A percentile compares a stretch with the other conserved stretches of the same genome.
Evolutionary conservation across 2,797 vertebrate genomes (phyloP).

Genomic region (Peromyscus eremicus): DNA sequence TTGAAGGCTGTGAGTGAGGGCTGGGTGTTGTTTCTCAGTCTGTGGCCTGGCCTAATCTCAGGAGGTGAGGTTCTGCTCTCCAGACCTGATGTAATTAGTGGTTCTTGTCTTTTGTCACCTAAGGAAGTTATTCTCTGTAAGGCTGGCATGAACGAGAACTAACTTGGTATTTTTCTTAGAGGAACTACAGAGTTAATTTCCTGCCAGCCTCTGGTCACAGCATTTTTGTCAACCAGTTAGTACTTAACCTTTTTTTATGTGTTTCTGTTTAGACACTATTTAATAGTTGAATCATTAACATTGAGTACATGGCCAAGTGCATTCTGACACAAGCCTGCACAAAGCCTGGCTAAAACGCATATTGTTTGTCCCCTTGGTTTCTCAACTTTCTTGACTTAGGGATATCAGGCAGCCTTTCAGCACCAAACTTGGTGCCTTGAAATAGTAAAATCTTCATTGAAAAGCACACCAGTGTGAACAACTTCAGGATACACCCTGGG

Average conservation of each 20-base stretch:
- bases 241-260: background rate
- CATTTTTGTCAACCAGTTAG: background rate
- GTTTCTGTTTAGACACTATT: slow-evolving; percentile 34
- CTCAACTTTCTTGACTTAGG: background rate
- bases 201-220: background rate
- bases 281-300: background rate
- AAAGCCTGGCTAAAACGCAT: background rate
- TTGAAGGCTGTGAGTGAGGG: background rate
- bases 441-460: background rate
- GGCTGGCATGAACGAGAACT: background rate
- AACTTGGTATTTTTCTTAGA: background rate
- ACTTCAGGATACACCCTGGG: background rate
- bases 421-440: background rate
- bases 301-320: background rate
- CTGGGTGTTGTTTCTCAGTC: background rate
- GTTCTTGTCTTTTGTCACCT: background rate
- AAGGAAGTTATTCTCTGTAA: background rate
- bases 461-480: background rate
- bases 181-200: background rate
- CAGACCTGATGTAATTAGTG: too few species aligned
- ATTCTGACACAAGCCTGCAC: background rate
- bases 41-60: background rate
- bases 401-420: background rate
- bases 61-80: background rate
- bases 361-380: background rate